Evolutionary conservation across 1,140 invertebrate species (phyloP).

Genomic region (Ceratitis capitata): DNA sequence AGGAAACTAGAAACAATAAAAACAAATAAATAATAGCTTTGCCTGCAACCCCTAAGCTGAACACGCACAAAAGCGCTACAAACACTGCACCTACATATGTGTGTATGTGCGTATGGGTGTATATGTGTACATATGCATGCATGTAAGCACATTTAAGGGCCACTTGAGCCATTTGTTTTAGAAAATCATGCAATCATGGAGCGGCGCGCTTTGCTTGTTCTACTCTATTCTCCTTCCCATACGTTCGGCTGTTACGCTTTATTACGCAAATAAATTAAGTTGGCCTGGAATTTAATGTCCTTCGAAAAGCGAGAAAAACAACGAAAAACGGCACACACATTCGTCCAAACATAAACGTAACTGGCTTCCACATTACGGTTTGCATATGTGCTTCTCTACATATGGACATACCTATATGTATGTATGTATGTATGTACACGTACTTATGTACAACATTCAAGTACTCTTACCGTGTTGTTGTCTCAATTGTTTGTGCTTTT

Average conservation of each 20-base stretch:
- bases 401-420: not conserved
- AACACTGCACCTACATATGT: not conserved
- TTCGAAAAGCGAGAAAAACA: not conserved
- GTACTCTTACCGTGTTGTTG: too few species aligned
- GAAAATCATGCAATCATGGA: not conserved
- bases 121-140: not conserved
- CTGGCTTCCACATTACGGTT: not conserved
- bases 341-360: not conserved
- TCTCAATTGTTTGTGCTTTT: constrained; percentile 29
- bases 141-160: not conserved
- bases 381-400: too few species aligned
- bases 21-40: not conserved
- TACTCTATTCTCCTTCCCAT: not conserved
- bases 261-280: constrained; percentile 39
- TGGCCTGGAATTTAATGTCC: constrained; percentile 26
- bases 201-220: not conserved
- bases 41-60: not conserved
- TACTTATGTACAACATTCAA: too few species aligned
- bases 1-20: not conserved
- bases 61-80: not conserved
- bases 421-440: not conserved
- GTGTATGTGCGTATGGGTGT: too few species aligned
- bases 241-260: not conserved
- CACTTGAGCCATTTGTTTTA: not conserved
- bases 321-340: not conserved